Conservation (phyloP, 2,113 vertebrate species). For the Daubentonia madagascariensis region DNA sequence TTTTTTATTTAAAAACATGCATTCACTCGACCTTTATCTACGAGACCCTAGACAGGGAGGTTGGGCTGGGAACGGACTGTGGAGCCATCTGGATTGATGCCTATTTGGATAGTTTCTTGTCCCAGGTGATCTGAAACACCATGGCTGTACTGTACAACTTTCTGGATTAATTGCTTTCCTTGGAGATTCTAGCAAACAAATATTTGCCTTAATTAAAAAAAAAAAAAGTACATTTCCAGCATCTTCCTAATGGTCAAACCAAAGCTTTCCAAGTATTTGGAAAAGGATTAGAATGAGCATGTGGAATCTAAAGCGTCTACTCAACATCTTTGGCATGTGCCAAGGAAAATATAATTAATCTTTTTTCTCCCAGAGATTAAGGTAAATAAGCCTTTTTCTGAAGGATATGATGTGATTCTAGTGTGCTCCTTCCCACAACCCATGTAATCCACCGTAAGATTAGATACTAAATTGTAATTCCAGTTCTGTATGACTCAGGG, state of each 20-base stretch:
- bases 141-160: not conserved
- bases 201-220: slow-evolving; percentile 44
- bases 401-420: not conserved
- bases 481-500: slow-evolving; percentile 2
- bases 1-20: not conserved
- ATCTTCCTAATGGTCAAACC: slow-evolving; percentile 15
- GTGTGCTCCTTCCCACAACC: not conserved
- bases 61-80: not conserved
- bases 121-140: not conserved
- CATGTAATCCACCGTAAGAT: not conserved
- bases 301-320: not conserved
- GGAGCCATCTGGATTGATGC: not conserved
- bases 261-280: slow-evolving; percentile 49
- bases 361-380: slow-evolving; percentile 54
- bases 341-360: slow-evolving; percentile 59
- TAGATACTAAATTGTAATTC: slow-evolving; percentile 44
- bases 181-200: slow-evolving; percentile 53
- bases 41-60: not conserved
- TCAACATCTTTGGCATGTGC: slow-evolving; percentile 30
- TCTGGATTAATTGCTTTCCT: slow-evolving; percentile 44
- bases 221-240: slow-evolving; percentile 25
- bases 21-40: not conserved
- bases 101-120: not conserved
- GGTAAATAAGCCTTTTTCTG: slow-evolving; percentile 1
- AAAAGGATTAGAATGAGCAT: slow-evolving; percentile 51